These are phyloP conservation scores for Catharus fuscescens DNA, from an alignment of 2,113 vertebrate genomes.

Conservation along the genomic window DNA sequence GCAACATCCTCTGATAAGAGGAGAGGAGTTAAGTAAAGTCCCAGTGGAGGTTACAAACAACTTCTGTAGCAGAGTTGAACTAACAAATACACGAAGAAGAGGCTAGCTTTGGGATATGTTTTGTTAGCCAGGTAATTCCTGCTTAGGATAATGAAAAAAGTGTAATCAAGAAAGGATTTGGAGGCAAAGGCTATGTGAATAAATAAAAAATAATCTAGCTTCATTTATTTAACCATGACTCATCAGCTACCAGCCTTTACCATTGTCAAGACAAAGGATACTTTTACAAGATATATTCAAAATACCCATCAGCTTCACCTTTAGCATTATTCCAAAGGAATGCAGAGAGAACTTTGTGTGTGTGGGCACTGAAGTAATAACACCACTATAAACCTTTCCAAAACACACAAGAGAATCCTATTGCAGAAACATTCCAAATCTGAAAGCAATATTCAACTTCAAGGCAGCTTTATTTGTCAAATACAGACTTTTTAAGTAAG, in stretches of 20 bases:
- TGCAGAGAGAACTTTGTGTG: accelerated
- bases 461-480: not conserved
- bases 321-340: not conserved
- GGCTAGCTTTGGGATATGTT: not conserved
- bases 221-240: not conserved
- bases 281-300: not conserved
- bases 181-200: not conserved
- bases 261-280: not conserved
- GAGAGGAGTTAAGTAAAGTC: not conserved
- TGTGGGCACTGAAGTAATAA: not conserved
- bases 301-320: not conserved
- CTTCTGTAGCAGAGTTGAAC: not conserved
- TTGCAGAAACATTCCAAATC: not conserved
- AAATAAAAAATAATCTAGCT: not conserved
- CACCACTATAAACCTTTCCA: not conserved
- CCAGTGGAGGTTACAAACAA: not conserved
- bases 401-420: not conserved
- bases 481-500: not conserved
- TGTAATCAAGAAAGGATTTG: not conserved
- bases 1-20: not conserved
- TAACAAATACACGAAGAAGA: not conserved
- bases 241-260: not conserved
- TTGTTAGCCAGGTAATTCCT: not conserved
- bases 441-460: not conserved
- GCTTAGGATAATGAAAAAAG: not conserved